These are phyloP conservation scores for Tortricodes alternella DNA, from an alignment of 2,888 invertebrate genomes.

Conservation along the genomic window DNA sequence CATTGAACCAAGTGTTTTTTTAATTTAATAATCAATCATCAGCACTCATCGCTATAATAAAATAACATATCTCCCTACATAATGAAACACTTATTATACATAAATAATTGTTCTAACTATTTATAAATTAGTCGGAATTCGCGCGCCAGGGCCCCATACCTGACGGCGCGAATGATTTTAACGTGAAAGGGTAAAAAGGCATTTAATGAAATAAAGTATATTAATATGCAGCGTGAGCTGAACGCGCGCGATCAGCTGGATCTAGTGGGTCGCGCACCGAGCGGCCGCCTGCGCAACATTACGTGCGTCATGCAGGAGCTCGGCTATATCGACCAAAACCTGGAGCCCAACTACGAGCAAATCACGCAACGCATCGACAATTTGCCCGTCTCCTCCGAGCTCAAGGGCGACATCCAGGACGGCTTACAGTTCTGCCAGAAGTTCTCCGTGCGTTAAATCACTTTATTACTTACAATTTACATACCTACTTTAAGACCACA, in stretches of 20 bases:
- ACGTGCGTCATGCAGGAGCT: slow-evolving; percentile 89
- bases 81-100: too few relatives aligned
- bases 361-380: slow-evolving; percentile 84
- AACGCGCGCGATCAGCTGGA: slow-evolving; percentile 85
- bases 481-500: neutral
- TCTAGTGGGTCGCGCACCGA: slow-evolving; percentile 51
- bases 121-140: too few relatives aligned
- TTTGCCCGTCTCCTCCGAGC: slow-evolving; percentile 83
- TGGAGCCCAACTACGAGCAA: slow-evolving; percentile 86
- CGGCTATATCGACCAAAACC: slow-evolving; percentile 85
- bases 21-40: too few relatives aligned
- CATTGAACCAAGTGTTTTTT: too few relatives aligned
- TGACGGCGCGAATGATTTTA: too few relatives aligned
- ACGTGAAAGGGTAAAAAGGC: too few relatives aligned
- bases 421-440: slow-evolving; percentile 86
- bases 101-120: too few relatives aligned
- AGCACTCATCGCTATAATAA: too few relatives aligned
- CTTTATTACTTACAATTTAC: neutral
- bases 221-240: slow-evolving; percentile 84
- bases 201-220: too few relatives aligned
- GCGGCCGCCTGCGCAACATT: slow-evolving; percentile 82
- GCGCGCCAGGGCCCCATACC: too few relatives aligned
- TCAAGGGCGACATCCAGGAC: slow-evolving; percentile 85
- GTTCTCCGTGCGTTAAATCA: slow-evolving; percentile 82
- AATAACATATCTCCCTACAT: too few relatives aligned